These are phyloP conservation scores for Globia sparganii DNA, from an alignment of 2,888 invertebrate species.

Conservation along the genomic window DNA sequence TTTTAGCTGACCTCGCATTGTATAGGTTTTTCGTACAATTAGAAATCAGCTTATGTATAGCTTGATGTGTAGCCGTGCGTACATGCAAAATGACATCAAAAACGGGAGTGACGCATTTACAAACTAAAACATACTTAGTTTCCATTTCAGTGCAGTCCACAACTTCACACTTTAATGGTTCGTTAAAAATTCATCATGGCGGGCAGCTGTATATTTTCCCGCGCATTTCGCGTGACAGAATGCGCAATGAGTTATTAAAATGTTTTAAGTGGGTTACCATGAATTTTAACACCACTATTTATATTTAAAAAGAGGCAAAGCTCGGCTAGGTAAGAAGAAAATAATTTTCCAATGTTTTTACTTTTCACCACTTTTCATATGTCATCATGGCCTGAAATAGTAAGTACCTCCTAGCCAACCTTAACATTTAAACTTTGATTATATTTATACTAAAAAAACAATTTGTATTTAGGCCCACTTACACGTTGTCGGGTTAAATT, in stretches of 20 bases:
- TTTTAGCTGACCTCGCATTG: too few relatives aligned
- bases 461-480: too few relatives aligned
- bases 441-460: too few relatives aligned
- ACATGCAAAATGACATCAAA: not conserved
- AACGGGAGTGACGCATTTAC: slow-evolving; percentile 4
- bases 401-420: not conserved
- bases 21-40: too few relatives aligned
- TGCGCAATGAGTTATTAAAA: slow-evolving; percentile 34
- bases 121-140: slow-evolving; percentile 23
- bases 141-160: slow-evolving; percentile 22
- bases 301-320: not conserved
- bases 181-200: slow-evolving; percentile 49
- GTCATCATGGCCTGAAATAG: not conserved
- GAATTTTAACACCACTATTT: slow-evolving; percentile 6
- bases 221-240: slow-evolving; percentile 36
- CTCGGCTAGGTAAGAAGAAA: not conserved
- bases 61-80: too few relatives aligned
- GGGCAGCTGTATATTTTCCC: slow-evolving; percentile 28
- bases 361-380: not conserved
- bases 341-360: not conserved
- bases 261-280: slow-evolving; percentile 19
- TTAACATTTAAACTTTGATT: not conserved
- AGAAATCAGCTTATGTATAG: too few relatives aligned
- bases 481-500: too few relatives aligned
- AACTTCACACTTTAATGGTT: slow-evolving; percentile 27